A percentile compares a stretch with the other conserved stretches of the same genome.
phyloP scores from a whole-genome alignment of 2,797 vertebrate genomes.

The Premnoplex brunnescens region DNA sequence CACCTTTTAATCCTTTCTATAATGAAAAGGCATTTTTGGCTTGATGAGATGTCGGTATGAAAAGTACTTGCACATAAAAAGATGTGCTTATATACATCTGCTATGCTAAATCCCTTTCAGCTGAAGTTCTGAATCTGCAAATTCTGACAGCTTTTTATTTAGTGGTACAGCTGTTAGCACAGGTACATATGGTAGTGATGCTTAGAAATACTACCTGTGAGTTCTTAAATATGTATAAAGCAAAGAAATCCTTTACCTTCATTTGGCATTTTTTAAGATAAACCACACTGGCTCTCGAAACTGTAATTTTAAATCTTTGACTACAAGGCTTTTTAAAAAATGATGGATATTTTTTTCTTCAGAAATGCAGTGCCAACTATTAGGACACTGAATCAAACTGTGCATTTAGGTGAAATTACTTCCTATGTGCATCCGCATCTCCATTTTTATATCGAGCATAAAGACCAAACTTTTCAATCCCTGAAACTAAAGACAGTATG shows the following conservation, averaged over 20 bases:
- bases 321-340: neutral
- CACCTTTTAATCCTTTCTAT: constrained; percentile 40
- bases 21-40: constrained; percentile 26
- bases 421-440: neutral
- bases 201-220: constrained; percentile 57
- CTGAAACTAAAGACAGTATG: neutral
- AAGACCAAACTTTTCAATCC: neutral
- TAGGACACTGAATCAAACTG: neutral
- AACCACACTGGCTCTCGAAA: neutral
- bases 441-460: neutral
- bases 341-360: neutral
- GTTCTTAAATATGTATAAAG: constrained; percentile 68
- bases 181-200: constrained; percentile 8
- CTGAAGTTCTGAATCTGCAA: constrained; percentile 66
- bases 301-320: neutral
- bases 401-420: neutral
- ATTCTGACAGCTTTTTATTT: constrained; percentile 58
- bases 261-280: constrained; percentile 49
- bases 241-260: constrained; percentile 30
- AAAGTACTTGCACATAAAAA: constrained; percentile 27
- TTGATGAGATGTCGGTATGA: constrained; percentile 2
- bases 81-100: constrained; percentile 27
- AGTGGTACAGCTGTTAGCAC: constrained; percentile 30
- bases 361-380: neutral
- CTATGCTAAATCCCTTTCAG: constrained; percentile 50